phyloP scores from a whole-genome alignment of 2,113 vertebrate species.

The Zosterops borbonicus region DNA sequence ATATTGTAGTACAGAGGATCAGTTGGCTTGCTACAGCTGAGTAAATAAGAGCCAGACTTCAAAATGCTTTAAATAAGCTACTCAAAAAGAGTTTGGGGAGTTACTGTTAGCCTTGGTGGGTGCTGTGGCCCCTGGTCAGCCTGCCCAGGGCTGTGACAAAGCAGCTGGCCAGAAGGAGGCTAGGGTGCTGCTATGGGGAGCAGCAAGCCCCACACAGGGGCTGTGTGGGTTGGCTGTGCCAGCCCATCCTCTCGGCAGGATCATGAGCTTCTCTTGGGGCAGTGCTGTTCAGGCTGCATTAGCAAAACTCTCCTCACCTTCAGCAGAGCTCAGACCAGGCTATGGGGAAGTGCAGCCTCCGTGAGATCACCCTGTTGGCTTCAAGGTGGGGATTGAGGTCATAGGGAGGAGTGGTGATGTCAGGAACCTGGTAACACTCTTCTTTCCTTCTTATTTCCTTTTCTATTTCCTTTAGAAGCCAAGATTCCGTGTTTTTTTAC shows the following conservation, averaged over 20 bases:
- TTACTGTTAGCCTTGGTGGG: not conserved
- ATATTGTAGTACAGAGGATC: not conserved
- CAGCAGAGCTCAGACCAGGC: not conserved
- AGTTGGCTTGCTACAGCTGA: not conserved
- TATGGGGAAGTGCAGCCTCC: not conserved
- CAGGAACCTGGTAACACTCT: not conserved
- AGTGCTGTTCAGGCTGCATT: not conserved
- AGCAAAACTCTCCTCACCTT: not conserved
- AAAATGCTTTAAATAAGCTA: not conserved
- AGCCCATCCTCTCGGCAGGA: rapidly evolving
- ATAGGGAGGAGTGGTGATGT: not conserved
- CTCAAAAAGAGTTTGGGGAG: not conserved
- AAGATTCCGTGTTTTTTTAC: not conserved
- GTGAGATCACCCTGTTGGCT: not conserved
- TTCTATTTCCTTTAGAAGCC: not conserved
- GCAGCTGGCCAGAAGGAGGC: not conserved
- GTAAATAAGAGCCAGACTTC: not conserved
- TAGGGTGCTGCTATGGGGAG: not conserved
- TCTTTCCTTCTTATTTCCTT: not conserved
- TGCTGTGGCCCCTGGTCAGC: not conserved
- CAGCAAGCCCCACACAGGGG: not conserved
- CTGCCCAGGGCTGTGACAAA: not conserved
- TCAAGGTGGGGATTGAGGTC: not conserved
- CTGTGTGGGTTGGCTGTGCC: rapidly evolving
- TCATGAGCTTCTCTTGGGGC: not conserved